Percentiles rank a stretch among this genome's conserved stretches.
Evolutionary conservation across 2,888 invertebrate species (phyloP).

Genomic region (Habrosyne pyritoides): DNA sequence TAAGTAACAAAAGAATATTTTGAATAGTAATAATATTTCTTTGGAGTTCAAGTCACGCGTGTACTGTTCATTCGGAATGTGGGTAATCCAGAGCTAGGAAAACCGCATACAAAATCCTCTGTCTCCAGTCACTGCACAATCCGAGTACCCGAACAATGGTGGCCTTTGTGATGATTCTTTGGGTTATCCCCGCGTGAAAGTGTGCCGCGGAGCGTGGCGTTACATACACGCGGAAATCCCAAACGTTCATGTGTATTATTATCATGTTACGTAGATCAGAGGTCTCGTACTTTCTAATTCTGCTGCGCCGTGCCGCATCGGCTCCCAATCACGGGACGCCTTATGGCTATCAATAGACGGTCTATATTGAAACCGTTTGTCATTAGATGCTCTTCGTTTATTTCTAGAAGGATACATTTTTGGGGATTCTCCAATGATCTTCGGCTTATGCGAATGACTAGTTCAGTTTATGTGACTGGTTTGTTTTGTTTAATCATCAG

Average conservation of each 20-base stretch:
- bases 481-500: conserved; percentile 15
- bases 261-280: conserved; percentile 41
- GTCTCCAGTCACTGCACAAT: conserved; percentile 7
- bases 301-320: conserved; percentile 12
- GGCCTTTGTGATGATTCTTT: conserved; percentile 27
- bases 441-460: not conserved
- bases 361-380: not conserved
- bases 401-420: conserved; percentile 6
- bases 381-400: not conserved
- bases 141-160: conserved; percentile 29
- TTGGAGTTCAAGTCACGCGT: too few species aligned
- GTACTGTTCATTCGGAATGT: not conserved
- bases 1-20: not conserved
- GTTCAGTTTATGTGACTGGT: conserved; percentile 13
- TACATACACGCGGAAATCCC: conserved; percentile 59
- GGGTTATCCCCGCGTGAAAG: conserved; percentile 72
- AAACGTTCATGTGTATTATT: conserved; percentile 39
- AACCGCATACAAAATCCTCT: conserved; percentile 35
- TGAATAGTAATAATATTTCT: not conserved
- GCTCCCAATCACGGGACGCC: not conserved
- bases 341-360: not conserved
- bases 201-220: conserved; percentile 36
- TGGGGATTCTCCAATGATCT: conserved; percentile 17
- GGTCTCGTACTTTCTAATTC: conserved; percentile 48
- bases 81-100: conserved; percentile 25